A percentile compares a stretch with the other conserved stretches of the same genome.
Conservation (phyloP, 2,888 invertebrate species). For the Eulithis testata region DNA sequence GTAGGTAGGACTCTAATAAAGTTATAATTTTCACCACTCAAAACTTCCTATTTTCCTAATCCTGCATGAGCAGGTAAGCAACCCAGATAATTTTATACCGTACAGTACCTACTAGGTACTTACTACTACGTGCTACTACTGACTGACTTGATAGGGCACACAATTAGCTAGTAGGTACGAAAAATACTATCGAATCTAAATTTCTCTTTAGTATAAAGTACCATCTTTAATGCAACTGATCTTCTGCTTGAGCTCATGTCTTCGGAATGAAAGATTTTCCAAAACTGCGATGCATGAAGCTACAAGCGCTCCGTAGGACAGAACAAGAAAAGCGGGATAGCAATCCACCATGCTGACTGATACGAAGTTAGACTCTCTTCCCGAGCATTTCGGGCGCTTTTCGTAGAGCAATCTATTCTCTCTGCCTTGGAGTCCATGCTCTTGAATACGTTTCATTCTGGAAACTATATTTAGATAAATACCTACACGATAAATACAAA, state of each 20-base stretch:
- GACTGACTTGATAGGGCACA: too few species aligned
- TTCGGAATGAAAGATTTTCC: constrained; percentile 57
- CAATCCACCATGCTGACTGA: constrained; percentile 88
- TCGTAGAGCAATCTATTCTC: constrained; percentile 86
- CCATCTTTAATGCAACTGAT: constrained; percentile 34
- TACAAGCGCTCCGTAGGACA: constrained; percentile 63
- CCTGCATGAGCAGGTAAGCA: too few species aligned
- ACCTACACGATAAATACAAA: too few species aligned
- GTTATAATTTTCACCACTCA: too few species aligned
- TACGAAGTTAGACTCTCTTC: constrained; percentile 85
- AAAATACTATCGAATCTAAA: neutral
- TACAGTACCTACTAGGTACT: too few species aligned
- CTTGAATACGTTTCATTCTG: constrained; percentile 75
- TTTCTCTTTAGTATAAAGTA: neutral
- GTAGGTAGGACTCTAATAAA: too few species aligned
- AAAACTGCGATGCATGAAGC: constrained; percentile 56
- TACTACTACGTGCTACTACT: too few species aligned
- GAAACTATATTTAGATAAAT: constrained; percentile 32
- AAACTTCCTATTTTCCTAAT: too few species aligned
- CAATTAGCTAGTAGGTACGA: too few species aligned
- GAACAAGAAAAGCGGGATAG: constrained; percentile 73
- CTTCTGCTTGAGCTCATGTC: constrained; percentile 45
- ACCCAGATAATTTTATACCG: too few species aligned
- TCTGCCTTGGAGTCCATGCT: constrained; percentile 84
- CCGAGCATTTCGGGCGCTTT: constrained; percentile 86